Evolutionary conservation across 2,113 vertebrate species (phyloP).

Genomic region (Baryphthengus martii): DNA sequence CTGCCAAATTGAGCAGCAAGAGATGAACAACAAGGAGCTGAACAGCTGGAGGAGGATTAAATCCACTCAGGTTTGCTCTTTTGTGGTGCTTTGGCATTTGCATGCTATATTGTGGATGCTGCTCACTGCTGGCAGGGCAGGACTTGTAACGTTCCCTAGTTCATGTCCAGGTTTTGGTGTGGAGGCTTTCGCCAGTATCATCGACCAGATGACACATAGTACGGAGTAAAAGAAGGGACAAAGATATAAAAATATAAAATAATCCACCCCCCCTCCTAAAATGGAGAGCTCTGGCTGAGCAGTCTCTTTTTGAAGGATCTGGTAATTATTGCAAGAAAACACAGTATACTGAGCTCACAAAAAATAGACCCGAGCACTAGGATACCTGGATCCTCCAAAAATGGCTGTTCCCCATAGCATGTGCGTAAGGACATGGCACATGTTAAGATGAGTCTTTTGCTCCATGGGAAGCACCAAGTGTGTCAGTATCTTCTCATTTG

Average conservation of each 20-base stretch:
- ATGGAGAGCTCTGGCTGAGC: not conserved
- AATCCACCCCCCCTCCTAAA: fast-evolving
- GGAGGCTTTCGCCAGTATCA: not conserved
- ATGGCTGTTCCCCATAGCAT: not conserved
- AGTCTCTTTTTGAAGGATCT: not conserved
- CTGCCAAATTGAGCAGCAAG: not conserved
- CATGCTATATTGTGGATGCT: not conserved
- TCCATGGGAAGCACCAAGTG: not conserved
- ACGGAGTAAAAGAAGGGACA: not conserved
- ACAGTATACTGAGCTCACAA: not conserved
- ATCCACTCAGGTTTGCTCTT: not conserved
- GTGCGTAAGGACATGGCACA: not conserved
- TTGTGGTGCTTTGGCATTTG: not conserved
- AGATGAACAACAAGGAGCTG: not conserved
- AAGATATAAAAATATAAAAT: not conserved
- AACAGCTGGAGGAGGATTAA: conserved; percentile 15
- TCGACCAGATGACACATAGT: not conserved
- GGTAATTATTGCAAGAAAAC: not conserved
- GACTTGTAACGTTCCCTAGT: not conserved
- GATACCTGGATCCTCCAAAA: not conserved
- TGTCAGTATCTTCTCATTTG: not conserved
- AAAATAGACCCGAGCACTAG: not conserved
- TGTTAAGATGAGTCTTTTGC: not conserved
- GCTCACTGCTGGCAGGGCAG: not conserved
- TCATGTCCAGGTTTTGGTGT: not conserved